phyloP scores from a whole-genome alignment of 2,113 vertebrate genomes.

The Aldabrachelys gigantea region DNA sequence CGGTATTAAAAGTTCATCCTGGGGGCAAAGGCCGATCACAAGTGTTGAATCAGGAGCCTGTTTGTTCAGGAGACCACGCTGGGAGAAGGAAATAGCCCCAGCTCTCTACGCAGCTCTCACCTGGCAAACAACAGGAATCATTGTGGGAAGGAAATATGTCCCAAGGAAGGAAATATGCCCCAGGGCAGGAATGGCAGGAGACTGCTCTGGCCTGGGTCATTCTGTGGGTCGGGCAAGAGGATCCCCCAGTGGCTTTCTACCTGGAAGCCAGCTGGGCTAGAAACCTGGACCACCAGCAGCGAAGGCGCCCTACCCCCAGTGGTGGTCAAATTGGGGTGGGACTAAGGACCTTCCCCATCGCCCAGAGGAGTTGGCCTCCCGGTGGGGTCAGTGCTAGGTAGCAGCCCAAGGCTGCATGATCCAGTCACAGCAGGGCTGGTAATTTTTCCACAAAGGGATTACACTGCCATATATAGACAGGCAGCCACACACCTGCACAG shows the following conservation, averaged over 20 bases:
- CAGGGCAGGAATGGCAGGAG: background rate
- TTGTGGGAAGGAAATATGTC: no score
- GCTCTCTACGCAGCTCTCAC: background rate
- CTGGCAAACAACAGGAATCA: background rate
- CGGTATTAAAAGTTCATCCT: background rate
- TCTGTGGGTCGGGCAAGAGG: no score
- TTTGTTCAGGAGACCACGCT: background rate
- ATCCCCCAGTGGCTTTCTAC: background rate
- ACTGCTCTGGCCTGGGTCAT: no score
- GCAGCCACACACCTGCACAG: background rate
- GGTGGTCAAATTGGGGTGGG: background rate
- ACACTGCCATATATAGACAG: background rate
- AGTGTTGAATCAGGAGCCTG: background rate
- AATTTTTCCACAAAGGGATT: background rate
- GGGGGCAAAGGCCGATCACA: background rate
- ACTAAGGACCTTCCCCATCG: background rate
- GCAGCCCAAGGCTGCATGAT: background rate
- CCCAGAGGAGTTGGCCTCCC: background rate
- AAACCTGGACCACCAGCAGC: no score
- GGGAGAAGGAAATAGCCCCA: background rate
- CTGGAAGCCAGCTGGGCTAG: background rate
- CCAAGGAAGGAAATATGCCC: background rate
- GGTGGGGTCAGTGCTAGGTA: background rate
- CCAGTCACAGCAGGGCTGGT: background rate
- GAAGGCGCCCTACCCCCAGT: background rate